These are phyloP conservation scores for Actinia equina DNA, from an alignment of 64 coral and sea anemone species.

Conservation along the genomic window DNA sequence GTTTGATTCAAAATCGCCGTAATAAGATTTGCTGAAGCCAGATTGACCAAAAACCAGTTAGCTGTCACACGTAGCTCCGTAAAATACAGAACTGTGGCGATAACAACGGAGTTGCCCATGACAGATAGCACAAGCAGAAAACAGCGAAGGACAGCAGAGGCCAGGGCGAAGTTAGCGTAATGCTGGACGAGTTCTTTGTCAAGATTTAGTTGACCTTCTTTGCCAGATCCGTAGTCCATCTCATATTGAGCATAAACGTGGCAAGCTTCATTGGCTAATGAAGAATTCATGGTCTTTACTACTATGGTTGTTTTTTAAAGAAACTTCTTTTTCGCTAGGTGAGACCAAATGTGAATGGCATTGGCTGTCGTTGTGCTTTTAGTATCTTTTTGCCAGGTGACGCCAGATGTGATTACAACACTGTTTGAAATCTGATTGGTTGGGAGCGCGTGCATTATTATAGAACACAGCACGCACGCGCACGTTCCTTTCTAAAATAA, in stretches of 20 bases:
- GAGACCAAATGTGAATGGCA: not conserved
- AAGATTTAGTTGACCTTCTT: not conserved
- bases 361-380: too few relatives aligned
- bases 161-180: not conserved
- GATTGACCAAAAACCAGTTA: constrained; percentile 12
- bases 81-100: not conserved
- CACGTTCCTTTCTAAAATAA: too few relatives aligned
- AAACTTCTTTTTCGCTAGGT: not conserved
- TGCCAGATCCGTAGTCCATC: not conserved
- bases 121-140: not conserved
- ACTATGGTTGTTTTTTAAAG: too few relatives aligned
- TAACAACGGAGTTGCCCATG: not conserved
- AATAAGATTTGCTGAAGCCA: not conserved
- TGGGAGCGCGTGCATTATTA: too few relatives aligned
- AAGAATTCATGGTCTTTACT: not conserved
- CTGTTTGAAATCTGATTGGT: too few relatives aligned
- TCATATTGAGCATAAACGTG: not conserved
- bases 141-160: not conserved
- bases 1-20: not conserved
- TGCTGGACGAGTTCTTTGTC: not conserved
- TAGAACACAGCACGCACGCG: too few relatives aligned
- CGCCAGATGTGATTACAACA: too few relatives aligned
- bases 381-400: too few relatives aligned
- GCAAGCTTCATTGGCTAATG: not conserved
- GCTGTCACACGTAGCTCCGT: not conserved